A percentile compares a stretch with the other conserved stretches of the same genome.
These are phyloP conservation scores for Paratilapia polleni DNA, from an alignment of 2,113 vertebrate species.

Conservation along the genomic window DNA sequence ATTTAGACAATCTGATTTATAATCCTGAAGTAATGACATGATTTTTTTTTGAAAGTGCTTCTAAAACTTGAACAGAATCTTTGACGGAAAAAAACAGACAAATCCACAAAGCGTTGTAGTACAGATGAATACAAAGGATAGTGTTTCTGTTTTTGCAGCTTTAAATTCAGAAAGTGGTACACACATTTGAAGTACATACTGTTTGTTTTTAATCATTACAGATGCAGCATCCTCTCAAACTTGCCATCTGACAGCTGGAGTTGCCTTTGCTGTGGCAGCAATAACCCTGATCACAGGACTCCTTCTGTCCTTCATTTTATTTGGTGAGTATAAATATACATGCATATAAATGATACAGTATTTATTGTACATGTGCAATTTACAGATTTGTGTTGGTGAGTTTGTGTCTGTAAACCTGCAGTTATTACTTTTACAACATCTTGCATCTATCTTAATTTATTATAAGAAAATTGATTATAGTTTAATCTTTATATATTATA, in stretches of 20 bases:
- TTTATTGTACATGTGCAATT: no score
- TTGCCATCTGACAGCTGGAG: background rate
- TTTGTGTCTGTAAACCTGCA: background rate
- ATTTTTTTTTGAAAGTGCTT: no score
- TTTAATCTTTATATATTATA: no score
- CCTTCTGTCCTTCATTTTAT: background rate
- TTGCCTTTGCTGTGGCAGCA: background rate
- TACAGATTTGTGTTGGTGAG: background rate
- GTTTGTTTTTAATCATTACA: background rate
- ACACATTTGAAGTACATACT: background rate
- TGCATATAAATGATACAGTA: background rate
- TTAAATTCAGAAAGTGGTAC: background rate
- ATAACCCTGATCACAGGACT: background rate
- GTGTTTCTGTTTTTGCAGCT: background rate
- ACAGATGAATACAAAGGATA: no score
- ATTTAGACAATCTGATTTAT: no score
- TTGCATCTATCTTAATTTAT: background rate
- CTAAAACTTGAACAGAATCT: no score
- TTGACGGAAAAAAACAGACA: no score
- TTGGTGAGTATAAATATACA: constrained; percentile 10
- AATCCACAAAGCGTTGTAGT: no score
- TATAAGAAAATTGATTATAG: background rate
- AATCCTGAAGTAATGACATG: no score
- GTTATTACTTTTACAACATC: no score
- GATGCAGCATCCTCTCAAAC: background rate